Base-by-base conservation (phyloP, 1,140 invertebrate genomes). In the Theocolax elegans region DNA sequence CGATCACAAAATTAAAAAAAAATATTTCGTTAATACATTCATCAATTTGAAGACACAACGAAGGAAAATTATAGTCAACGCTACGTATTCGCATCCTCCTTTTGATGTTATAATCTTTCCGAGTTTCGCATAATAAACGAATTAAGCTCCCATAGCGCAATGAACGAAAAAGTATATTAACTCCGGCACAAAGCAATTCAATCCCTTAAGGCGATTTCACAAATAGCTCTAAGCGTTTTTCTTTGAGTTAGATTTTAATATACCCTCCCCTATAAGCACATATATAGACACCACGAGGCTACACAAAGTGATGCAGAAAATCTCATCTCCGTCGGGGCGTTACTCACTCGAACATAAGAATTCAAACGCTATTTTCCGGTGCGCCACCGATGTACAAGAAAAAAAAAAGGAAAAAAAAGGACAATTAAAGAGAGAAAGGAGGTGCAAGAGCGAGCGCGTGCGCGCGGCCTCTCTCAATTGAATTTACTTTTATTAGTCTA, bases 401-500 rank as follows among this genome's bases (percentile, higher is more conserved):
- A 44, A 15, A 44, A n/a, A 17, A 12, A 1, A 35, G 31, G 13
- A 40, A 38, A 38, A 38, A 51, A 35, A 46, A 23, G 17, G 54
- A 13, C 12, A 15, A 60, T 3, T 12, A 23, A n/a, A 15, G 19
- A 23, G 27, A 21, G 15, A 27, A 25, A 1, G n/a, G 27, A 35
- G 17, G 3, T 58, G 42, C 54, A 70, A 62, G 19, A 38, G 29
- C 62, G n/a, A n/a, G n/a, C n/a, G n/a, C n/a, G n/a, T n/a, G 25
- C 44, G 42, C 17, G n/a, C 12, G 54, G 19, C 9, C 40, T 35
- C 3, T 31, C 27, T 19, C 64, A 15, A 67, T 67, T 49, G 56
- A 67, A 67, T 58, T 67, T 59, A 67, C 56, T 67, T 59, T 67
- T 67, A 60, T 60, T 60, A 59, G 29, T 25, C 46, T 40, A 67